Evolutionary conservation across 2,888 invertebrate species (phyloP), one percentile per base, ranked within the genome.

Genomic region (Phyllotreta cruciferae): DNA sequence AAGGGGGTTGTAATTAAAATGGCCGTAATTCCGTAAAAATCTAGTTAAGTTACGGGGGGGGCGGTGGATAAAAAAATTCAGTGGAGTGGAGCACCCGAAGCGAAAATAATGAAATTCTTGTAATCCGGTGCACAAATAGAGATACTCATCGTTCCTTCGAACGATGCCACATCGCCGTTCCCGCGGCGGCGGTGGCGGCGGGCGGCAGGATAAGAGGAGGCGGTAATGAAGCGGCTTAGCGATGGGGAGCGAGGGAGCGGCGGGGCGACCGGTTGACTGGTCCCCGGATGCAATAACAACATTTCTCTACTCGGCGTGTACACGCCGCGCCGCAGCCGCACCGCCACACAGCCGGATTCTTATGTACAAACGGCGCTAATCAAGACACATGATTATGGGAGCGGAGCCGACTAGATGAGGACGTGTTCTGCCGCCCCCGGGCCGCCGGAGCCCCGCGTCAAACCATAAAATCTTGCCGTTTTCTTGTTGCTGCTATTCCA

Each of bases 331-430:
- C 24, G 44, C 7, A 56, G 57, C 54, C 56, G 35, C 60, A 60
- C 60, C 52, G 49, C 53, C 47, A 49, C 56, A 56, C 62, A 41
- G 75, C 74, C 62, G 64, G 66, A 69, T 78, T 78, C 79, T 79
- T 79, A 78, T 78, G 77, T 77, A 80, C 80, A 80, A 80, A 80
- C 78, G 80, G 79, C 76, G 79, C 80, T 81, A 81, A 81, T 81
- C 81, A 81, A 81, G 81, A 81, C 80, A 79, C 80, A 81, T 78
- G 80, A 81, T 81, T 81, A 81, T 80, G 78, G 79, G 75, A 73
- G 71, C 74, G 73, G 70, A 73, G 73, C 76, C 74, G 68, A 69
- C 74, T 73, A 71, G 71, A 73, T 72, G 73, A 75, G 75, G 76
- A 75, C 75, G 76, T 77, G 76, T 74, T 73, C 71, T 71, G 72